Evolutionary conservation across 2,113 vertebrate genomes (phyloP).

Genomic region (Dicaeum eximium): DNA sequence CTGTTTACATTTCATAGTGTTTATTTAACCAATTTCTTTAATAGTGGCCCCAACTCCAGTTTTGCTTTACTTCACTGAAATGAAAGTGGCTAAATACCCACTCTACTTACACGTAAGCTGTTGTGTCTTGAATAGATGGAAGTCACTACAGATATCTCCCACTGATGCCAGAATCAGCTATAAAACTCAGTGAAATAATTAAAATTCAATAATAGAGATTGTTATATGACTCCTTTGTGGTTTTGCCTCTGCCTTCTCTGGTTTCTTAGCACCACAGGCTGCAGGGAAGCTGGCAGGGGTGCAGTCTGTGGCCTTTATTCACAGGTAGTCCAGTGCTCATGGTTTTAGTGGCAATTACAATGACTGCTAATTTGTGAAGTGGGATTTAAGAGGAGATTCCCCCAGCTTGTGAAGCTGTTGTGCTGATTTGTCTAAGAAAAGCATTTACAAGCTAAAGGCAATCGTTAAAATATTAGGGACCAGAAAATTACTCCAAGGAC

Average conservation of each 20-base stretch:
- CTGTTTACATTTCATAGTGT: background rate
- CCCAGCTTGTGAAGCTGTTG: conserved; percentile 39
- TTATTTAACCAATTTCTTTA: background rate
- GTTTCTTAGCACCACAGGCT: background rate
- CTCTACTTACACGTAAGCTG: fast-evolving
- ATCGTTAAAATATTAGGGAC: conserved; percentile 57
- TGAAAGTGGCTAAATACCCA: background rate
- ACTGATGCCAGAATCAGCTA: background rate
- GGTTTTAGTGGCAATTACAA: conserved; percentile 51
- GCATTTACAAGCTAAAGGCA: conserved; percentile 36
- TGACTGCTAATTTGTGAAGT: conserved; percentile 15
- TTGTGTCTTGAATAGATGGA: background rate
- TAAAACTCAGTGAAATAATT: background rate
- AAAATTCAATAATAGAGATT: background rate
- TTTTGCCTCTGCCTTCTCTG: background rate
- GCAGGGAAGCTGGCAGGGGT: background rate
- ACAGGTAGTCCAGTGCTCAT: conserved; percentile 2
- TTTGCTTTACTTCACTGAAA: background rate
- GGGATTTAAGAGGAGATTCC: conserved; percentile 42
- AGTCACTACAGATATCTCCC: background rate
- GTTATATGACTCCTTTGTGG: background rate
- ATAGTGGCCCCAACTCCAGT: background rate
- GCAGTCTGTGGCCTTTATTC: conserved; percentile 15
- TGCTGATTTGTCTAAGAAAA: conserved; percentile 59
- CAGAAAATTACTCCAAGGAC: conserved; percentile 39